These are phyloP conservation scores for Melanaphis sacchari DNA, from an alignment of 1,140 invertebrate genomes.

Conservation along the genomic window DNA sequence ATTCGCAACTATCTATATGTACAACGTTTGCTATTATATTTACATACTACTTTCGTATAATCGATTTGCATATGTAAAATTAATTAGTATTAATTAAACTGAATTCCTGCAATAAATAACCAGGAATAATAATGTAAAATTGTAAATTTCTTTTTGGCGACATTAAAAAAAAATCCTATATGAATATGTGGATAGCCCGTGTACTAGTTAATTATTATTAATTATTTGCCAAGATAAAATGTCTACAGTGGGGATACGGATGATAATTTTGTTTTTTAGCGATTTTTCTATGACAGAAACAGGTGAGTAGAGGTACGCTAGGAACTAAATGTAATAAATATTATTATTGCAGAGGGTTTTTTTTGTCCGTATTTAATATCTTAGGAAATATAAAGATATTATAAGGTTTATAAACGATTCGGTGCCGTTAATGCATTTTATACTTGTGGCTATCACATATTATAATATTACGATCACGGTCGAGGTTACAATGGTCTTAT, in stretches of 20 bases:
- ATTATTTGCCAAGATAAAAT: conserved; percentile 65
- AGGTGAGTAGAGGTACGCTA: background rate
- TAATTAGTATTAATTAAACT: background rate
- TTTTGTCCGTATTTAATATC: background rate
- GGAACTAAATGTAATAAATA: background rate
- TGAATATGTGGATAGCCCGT: background rate
- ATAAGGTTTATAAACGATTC: background rate
- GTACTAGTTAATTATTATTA: background rate
- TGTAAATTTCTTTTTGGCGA: background rate
- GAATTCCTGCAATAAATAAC: background rate
- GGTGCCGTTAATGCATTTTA: background rate
- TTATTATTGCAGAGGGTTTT: background rate
- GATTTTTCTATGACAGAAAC: background rate
- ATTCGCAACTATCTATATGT: background rate
- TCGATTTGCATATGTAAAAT: background rate
- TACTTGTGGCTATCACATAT: background rate
- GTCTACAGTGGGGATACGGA: background rate
- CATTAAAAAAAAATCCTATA: background rate
- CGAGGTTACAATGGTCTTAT: background rate
- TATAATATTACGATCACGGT: background rate
- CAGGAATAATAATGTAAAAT: background rate
- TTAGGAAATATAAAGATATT: background rate
- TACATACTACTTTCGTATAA: background rate
- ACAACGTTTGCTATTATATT: background rate
- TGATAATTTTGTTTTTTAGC: background rate